Evolutionary conservation across 2,113 vertebrate species (phyloP).

Genomic region (Misgurnus mizolepis): DNA sequence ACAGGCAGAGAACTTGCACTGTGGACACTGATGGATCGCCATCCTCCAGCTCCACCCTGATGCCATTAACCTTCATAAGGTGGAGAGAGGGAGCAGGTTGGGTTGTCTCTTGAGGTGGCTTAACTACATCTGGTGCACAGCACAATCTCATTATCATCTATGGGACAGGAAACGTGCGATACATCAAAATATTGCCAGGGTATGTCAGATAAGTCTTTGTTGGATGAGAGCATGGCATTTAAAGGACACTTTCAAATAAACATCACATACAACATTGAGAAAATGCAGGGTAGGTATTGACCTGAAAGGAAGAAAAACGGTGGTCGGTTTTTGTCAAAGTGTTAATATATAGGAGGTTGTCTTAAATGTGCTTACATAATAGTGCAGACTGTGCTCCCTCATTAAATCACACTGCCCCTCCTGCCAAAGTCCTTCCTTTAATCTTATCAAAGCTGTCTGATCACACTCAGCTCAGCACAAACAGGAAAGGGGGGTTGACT

Average conservation of each 20-base stretch:
- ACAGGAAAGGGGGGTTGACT: slow-evolving; percentile 30
- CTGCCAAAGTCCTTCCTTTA: slow-evolving; percentile 72
- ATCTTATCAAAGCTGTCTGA: slow-evolving; percentile 69
- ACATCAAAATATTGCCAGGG: slow-evolving; percentile 16
- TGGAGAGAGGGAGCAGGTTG: slow-evolving; percentile 36
- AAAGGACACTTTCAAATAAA: background rate
- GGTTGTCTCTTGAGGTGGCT: slow-evolving; percentile 27
- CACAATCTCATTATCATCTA: slow-evolving; percentile 35
- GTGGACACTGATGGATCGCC: slow-evolving; percentile 73
- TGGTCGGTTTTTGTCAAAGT: slow-evolving; percentile 2
- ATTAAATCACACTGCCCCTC: slow-evolving; percentile 64
- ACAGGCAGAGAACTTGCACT: slow-evolving; percentile 68
- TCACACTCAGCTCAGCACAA: slow-evolving; percentile 52
- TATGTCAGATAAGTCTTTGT: background rate
- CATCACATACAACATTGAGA: background rate
- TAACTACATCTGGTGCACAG: slow-evolving; percentile 22
- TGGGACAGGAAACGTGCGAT: slow-evolving; percentile 7
- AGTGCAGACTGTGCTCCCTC: slow-evolving; percentile 54
- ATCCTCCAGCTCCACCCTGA: slow-evolving; percentile 55
- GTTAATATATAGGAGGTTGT: slow-evolving; percentile 57
- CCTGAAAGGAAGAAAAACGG: background rate
- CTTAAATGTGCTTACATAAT: slow-evolving; percentile 60
- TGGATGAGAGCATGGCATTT: background rate
- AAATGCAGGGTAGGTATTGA: slow-evolving; percentile 20
- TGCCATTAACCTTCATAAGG: slow-evolving; percentile 66